Percentiles rank a stretch among this genome's conserved stretches.
These are phyloP conservation scores for Apamea sordens DNA, from an alignment of 2,888 invertebrate genomes.

Conservation along the genomic window DNA sequence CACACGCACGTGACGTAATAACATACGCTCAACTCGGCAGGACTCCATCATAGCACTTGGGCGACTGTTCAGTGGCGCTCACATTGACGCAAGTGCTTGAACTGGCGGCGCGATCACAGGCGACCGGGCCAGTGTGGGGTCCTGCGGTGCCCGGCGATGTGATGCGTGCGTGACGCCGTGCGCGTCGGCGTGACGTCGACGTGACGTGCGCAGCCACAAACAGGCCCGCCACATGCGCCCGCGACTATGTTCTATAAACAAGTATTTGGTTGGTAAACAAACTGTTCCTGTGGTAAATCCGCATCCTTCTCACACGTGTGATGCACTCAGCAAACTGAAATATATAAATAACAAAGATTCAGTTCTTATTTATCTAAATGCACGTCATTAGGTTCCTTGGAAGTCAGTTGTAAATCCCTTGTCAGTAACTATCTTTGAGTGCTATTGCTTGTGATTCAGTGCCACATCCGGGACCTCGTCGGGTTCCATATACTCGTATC, in stretches of 20 bases:
- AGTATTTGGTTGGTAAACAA: slow-evolving; percentile 44
- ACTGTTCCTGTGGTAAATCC: slow-evolving; percentile 43
- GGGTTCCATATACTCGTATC: not conserved
- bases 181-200: slow-evolving; percentile 58
- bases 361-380: slow-evolving; percentile 35
- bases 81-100: slow-evolving; percentile 40
- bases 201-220: slow-evolving; percentile 46
- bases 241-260: slow-evolving; percentile 32
- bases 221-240: slow-evolving; percentile 48
- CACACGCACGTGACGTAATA: slow-evolving; percentile 43
- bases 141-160: not conserved
- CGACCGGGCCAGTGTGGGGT: not conserved
- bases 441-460: slow-evolving; percentile 9
- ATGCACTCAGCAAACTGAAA: slow-evolving; percentile 52
- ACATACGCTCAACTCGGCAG: slow-evolving; percentile 14
- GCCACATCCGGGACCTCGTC: slow-evolving; percentile 25
- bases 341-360: slow-evolving; percentile 42
- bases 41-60: slow-evolving; percentile 13
- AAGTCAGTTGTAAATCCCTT: slow-evolving; percentile 18
- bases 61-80: not conserved
- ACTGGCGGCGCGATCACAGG: slow-evolving; percentile 12
- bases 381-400: slow-evolving; percentile 48
- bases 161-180: slow-evolving; percentile 62
- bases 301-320: slow-evolving; percentile 54
- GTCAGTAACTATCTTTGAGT: not conserved